A percentile compares a stretch with the other conserved stretches of the same genome.
These are phyloP conservation scores for Brachionus koreanus DNA, from an alignment of 1,140 invertebrate genomes.

Conservation along the genomic window DNA sequence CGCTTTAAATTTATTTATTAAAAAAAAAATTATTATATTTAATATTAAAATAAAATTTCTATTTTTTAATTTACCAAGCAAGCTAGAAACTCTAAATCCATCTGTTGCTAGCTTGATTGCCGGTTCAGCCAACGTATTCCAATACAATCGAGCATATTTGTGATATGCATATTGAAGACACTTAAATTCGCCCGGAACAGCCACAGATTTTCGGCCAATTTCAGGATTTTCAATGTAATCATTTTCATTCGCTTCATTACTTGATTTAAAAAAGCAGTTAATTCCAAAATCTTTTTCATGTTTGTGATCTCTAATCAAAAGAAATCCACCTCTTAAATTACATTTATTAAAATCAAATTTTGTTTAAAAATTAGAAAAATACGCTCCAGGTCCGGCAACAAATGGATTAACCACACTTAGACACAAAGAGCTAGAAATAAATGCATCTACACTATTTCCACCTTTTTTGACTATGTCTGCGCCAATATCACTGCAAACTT, in stretches of 20 bases:
- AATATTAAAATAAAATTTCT: not conserved
- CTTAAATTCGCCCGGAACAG: constrained; percentile 40
- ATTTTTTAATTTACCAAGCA: constrained; percentile 4
- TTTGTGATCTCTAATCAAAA: constrained; percentile 39
- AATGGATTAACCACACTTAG: constrained; percentile 26
- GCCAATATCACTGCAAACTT: constrained; percentile 36
- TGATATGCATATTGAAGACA: constrained; percentile 28
- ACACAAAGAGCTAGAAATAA: constrained; percentile 28
- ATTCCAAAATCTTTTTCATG: constrained; percentile 33
- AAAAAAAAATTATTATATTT: not conserved
- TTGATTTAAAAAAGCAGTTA: constrained; percentile 41
- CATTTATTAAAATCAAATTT: not conserved
- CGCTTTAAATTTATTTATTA: not conserved
- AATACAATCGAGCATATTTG: constrained; percentile 35
- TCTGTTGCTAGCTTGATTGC: constrained; percentile 9
- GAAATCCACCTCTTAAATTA: constrained; percentile 14
- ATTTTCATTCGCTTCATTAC: not conserved
- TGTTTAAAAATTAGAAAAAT: not conserved
- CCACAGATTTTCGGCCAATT: not conserved
- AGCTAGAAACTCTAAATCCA: not conserved
- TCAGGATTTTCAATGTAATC: not conserved
- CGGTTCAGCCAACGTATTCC: constrained; percentile 29
- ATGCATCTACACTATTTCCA: constrained; percentile 38
- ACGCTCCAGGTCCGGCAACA: constrained; percentile 33
- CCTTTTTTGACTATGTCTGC: constrained; percentile 23